Percentiles rank a stretch among this genome's conserved stretches.
phyloP scores from a whole-genome alignment of 1,140 invertebrate genomes.

The Piezodorus guildinii region DNA sequence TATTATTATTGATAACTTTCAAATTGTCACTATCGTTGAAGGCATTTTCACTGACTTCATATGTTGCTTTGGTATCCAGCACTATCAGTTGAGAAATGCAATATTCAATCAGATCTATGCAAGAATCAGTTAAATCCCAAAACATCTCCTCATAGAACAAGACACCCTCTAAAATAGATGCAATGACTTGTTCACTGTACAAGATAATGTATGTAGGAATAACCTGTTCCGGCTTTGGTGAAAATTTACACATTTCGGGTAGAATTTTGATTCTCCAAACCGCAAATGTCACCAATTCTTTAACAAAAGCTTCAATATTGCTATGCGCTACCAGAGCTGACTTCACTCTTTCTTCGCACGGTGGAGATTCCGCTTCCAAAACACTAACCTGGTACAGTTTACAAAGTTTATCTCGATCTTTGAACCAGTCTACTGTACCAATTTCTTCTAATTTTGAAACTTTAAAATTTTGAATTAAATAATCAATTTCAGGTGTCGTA shows the following conservation, averaged over 20 bases:
- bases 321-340: conserved; percentile 36
- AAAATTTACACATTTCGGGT: conserved; percentile 52
- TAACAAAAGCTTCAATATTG: conserved; percentile 40
- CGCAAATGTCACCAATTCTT: conserved; percentile 62
- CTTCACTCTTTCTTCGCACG: conserved; percentile 32
- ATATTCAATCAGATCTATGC: conserved; percentile 66
- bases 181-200: conserved; percentile 55
- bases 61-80: neutral
- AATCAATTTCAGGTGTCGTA: conserved; percentile 11
- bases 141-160: conserved; percentile 59
- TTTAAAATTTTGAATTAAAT: conserved; percentile 8
- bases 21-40: conserved; percentile 37
- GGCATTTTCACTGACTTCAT: neutral
- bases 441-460: neutral
- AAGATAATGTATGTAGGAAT: conserved; percentile 61
- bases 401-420: neutral
- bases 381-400: conserved; percentile 15
- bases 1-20: conserved; percentile 50
- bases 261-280: conserved; percentile 66
- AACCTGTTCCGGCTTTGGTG: conserved; percentile 48
- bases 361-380: neutral
- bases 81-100: neutral
- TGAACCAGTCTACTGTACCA: conserved; percentile 14
- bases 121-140: conserved; percentile 52
- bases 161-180: conserved; percentile 59